phyloP scores from a whole-genome alignment of 1,140 invertebrate species.

The Drosophila persimilis region DNA sequence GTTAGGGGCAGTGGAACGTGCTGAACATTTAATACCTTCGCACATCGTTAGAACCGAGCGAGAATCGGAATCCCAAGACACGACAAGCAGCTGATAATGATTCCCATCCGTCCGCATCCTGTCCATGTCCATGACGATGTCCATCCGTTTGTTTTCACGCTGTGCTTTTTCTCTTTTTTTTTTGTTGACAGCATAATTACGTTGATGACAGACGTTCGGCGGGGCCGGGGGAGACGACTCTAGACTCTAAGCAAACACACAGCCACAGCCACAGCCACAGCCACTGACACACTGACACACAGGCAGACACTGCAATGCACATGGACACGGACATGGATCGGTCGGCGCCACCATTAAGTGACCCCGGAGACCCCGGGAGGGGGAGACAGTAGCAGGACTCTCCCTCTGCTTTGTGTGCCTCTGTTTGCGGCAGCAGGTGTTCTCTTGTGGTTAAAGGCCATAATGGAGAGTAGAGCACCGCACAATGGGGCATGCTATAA shows the following conservation, averaged over 20 bases:
- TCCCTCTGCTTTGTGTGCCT: slow-evolving; percentile 6
- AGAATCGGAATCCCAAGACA: slow-evolving; percentile 17
- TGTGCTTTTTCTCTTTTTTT: slow-evolving; percentile 27
- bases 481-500: slow-evolving; percentile 56
- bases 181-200: slow-evolving; percentile 80
- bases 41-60: slow-evolving; percentile 35
- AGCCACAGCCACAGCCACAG: slow-evolving; percentile 32
- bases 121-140: slow-evolving; percentile 23
- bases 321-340: slow-evolving; percentile 31
- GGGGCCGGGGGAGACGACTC: background rate
- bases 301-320: slow-evolving; percentile 44
- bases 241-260: slow-evolving; percentile 57
- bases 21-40: slow-evolving; percentile 65
- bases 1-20: slow-evolving; percentile 33
- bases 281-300: too few relatives aligned
- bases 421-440: slow-evolving; percentile 41
- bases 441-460: slow-evolving; percentile 28
- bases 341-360: slow-evolving; percentile 37
- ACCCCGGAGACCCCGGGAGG: slow-evolving; percentile 12
- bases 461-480: slow-evolving; percentile 32
- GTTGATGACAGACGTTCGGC: slow-evolving; percentile 56
- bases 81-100: slow-evolving; percentile 68
- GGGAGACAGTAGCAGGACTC: slow-evolving; percentile 16
- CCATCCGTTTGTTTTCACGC: slow-evolving; percentile 34
- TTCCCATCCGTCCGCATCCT: background rate